These are phyloP conservation scores for Ferdinandea cuprea DNA, from an alignment of 2,888 invertebrate genomes.

Conservation along the genomic window DNA sequence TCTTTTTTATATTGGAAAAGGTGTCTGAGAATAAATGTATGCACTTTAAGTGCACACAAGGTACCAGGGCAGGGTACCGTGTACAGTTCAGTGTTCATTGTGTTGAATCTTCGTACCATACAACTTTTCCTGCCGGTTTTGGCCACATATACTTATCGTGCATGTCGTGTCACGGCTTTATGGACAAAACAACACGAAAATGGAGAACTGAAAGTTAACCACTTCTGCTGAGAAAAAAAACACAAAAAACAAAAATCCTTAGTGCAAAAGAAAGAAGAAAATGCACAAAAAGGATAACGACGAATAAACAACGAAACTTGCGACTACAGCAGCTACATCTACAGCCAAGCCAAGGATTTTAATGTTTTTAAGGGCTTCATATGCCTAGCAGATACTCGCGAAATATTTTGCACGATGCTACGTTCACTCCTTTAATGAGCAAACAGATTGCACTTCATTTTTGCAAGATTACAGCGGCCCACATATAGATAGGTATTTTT, in stretches of 20 bases:
- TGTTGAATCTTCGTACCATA: background rate
- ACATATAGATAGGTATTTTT: constrained; percentile 35
- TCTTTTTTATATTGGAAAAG: constrained; percentile 47
- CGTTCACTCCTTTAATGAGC: constrained; percentile 69
- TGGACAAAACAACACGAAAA: constrained; percentile 52
- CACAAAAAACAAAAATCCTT: constrained; percentile 1
- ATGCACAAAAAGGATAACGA: constrained; percentile 64
- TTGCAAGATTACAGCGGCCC: constrained; percentile 60
- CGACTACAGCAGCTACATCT: background rate
- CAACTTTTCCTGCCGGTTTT: background rate
- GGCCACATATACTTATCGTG: background rate
- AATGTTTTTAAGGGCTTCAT: constrained; percentile 34
- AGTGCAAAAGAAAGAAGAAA: constrained; percentile 43
- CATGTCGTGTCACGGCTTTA: constrained; percentile 47
- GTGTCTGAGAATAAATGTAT: constrained; percentile 71
- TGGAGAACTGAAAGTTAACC: constrained; percentile 69
- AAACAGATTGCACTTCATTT: constrained; percentile 73
- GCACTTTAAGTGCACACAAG: constrained; percentile 62
- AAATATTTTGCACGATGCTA: constrained; percentile 44
- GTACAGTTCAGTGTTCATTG: constrained; percentile 38
- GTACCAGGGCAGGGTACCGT: constrained; percentile 7
- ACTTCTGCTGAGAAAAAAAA: constrained; percentile 59
- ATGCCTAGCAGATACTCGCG: constrained; percentile 28
- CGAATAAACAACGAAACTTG: constrained; percentile 30
- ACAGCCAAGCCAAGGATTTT: constrained; percentile 39